Conservation (phyloP, 2,113 vertebrate species). For the Sminthopsis crassicaudata region DNA sequence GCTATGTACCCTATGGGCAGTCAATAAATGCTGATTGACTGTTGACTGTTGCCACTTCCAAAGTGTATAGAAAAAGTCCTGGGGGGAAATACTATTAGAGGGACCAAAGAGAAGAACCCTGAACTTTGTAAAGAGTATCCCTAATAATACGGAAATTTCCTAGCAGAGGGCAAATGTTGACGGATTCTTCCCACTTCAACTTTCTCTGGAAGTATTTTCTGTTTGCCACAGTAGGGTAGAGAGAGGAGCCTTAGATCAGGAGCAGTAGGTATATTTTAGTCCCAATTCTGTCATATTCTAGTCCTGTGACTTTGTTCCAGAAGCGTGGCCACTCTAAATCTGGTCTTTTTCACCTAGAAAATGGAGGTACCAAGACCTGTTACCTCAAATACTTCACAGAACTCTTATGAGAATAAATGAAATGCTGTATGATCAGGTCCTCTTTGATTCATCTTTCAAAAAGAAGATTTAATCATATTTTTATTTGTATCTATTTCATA, state of each 20-base stretch:
- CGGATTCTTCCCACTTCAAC: neutral
- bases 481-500: neutral
- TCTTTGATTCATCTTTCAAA: neutral
- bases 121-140: neutral
- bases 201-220: neutral
- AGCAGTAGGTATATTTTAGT: neutral
- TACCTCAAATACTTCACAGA: neutral
- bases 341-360: neutral
- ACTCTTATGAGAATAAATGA: neutral
- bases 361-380: neutral
- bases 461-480: neutral
- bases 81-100: neutral
- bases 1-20: too few species aligned
- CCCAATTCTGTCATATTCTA: neutral
- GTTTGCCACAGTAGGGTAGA: neutral
- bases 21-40: neutral
- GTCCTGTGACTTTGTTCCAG: neutral
- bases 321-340: neutral
- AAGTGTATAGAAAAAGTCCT: neutral
- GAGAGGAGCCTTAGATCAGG: neutral
- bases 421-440: neutral
- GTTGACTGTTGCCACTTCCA: neutral
- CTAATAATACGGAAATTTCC: neutral
- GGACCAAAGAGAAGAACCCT: neutral
- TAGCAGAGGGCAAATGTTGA: neutral